Evolutionary conservation across 2,113 vertebrate species (phyloP).

Genomic region (Rhombomys opimus): DNA sequence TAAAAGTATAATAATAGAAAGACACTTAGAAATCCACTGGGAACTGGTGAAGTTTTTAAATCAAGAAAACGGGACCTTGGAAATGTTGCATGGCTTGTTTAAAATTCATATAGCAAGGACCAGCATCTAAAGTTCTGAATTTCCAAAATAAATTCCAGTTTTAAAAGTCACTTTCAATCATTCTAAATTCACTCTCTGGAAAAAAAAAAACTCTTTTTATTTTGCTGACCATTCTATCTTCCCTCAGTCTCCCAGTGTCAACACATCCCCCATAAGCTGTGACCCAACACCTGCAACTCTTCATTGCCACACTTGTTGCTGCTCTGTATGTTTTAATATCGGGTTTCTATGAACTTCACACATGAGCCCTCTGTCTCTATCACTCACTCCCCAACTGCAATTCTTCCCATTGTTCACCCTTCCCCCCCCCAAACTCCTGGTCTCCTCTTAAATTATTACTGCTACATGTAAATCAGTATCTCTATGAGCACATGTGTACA

Average conservation of each 20-base stretch:
- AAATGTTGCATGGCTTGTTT: neutral
- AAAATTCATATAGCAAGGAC: neutral
- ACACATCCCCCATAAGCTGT: neutral
- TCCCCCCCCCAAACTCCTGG: too few species aligned
- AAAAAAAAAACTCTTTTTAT: neutral
- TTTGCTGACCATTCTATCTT: neutral
- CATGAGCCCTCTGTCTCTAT: too few species aligned
- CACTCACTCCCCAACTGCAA: neutral
- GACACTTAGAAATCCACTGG: conserved; percentile 32
- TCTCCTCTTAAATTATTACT: neutral
- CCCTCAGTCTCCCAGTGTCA: neutral
- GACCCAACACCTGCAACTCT: neutral
- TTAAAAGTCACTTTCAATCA: neutral
- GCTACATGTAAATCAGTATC: neutral
- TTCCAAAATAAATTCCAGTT: neutral
- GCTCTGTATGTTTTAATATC: conserved; percentile 22
- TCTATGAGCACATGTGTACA: neutral
- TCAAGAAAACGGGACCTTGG: conserved; percentile 6
- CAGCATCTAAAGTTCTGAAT: neutral
- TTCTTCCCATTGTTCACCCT: neutral
- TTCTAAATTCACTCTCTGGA: neutral
- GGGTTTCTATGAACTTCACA: neutral
- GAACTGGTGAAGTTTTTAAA: conserved; percentile 15
- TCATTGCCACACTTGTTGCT: neutral
- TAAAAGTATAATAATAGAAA: conserved; percentile 19